phyloP scores from a whole-genome alignment of 2,113 vertebrate species.

The Pongo pygmaeus region DNA sequence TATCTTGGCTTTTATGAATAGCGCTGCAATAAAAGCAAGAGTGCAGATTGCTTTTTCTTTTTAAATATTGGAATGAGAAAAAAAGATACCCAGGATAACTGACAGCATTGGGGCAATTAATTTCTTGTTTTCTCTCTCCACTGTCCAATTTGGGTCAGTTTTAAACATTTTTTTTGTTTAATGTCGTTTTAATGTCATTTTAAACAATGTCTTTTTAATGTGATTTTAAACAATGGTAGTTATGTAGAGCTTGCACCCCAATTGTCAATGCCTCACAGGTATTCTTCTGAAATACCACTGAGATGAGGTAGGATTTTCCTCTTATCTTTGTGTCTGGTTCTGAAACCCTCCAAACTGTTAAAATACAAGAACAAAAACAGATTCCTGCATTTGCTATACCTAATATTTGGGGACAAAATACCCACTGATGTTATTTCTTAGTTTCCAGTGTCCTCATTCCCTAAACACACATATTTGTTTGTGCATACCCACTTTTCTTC shows the following conservation, averaged over 20 bases:
- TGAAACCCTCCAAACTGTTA: not conserved
- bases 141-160: not conserved
- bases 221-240: not conserved
- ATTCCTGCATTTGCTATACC: not conserved
- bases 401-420: not conserved
- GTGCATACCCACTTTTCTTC: not conserved
- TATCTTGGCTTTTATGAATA: not conserved
- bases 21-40: not conserved
- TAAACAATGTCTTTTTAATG: not conserved
- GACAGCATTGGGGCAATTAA: not conserved
- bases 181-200: no score
- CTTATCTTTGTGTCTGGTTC: not conserved
- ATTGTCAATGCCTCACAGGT: not conserved
- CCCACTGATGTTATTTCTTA: not conserved
- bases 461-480: not conserved
- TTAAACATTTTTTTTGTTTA: no score
- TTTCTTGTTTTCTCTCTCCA: not conserved
- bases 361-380: not conserved
- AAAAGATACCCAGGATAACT: not conserved
- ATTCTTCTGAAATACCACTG: not conserved
- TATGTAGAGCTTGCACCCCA: not conserved
- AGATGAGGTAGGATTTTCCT: conserved; percentile 8
- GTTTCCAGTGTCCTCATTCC: not conserved
- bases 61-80: not conserved
- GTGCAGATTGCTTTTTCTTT: not conserved